Conservation (phyloP, 2,113 vertebrate genomes). For the Gasterosteus nipponicus region DNA sequence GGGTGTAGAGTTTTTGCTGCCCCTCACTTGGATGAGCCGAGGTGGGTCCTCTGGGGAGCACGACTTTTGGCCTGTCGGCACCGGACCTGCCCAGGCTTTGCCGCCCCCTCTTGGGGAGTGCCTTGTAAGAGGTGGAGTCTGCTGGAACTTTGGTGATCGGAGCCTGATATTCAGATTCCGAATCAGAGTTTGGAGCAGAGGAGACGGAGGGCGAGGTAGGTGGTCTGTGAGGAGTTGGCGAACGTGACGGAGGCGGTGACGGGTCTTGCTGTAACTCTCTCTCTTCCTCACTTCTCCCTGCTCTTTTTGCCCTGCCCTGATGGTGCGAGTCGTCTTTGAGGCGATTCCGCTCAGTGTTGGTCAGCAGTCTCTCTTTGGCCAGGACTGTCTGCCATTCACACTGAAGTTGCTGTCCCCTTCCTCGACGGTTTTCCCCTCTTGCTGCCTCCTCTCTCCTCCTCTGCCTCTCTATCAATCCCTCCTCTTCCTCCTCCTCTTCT, state of each 20-base stretch:
- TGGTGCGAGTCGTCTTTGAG: constrained; percentile 33
- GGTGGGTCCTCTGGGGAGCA: constrained; percentile 26
- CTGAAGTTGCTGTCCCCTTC: constrained; percentile 60
- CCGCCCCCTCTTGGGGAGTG: constrained; percentile 61
- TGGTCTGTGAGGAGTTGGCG: constrained; percentile 67
- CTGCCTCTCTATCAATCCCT: constrained; percentile 72
- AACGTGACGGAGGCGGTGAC: constrained; percentile 76
- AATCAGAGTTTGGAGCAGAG: constrained; percentile 84
- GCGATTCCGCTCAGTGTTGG: constrained; percentile 21
- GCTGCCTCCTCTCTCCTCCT: constrained; percentile 69
- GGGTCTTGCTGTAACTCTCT: constrained; percentile 71
- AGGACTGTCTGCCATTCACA: constrained; percentile 64
- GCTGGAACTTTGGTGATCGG: constrained; percentile 79
- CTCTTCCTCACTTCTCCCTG: constrained; percentile 57
- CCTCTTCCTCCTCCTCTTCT: constrained; percentile 78
- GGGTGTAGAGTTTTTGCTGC: constrained; percentile 90
- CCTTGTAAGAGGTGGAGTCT: constrained; percentile 79
- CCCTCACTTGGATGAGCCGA: constrained; percentile 80
- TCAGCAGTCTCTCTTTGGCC: constrained; percentile 47
- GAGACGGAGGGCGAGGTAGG: constrained; percentile 78
- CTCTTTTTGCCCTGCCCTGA: constrained; percentile 43
- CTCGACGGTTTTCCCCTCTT: constrained; percentile 65
- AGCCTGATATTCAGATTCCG: constrained; percentile 81
- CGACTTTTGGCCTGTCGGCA: constrained; percentile 74
- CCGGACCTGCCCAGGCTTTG: constrained; percentile 61